Evolutionary conservation across 2,113 vertebrate species (phyloP).

Genomic region (Jacana jacana): DNA sequence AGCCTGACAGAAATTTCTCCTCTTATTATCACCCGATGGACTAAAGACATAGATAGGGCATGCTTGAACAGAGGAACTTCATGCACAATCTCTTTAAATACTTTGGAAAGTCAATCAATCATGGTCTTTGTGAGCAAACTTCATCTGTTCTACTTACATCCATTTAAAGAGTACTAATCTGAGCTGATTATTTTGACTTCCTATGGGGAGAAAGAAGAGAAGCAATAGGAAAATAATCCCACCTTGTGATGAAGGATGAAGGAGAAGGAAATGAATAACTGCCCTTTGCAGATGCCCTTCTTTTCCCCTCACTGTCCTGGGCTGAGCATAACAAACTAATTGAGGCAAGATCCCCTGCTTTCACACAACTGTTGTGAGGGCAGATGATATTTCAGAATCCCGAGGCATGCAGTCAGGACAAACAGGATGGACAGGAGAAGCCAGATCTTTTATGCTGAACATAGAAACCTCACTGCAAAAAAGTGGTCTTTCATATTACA

Average conservation of each 20-base stretch:
- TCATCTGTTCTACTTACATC: background rate
- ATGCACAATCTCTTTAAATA: background rate
- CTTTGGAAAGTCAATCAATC: background rate
- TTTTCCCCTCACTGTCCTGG: background rate
- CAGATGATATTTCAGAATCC: background rate
- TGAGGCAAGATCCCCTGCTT: background rate
- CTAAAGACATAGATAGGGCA: background rate
- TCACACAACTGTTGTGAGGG: fast-evolving
- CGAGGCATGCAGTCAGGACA: background rate
- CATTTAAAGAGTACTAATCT: background rate
- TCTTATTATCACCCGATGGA: background rate
- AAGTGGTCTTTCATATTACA: background rate
- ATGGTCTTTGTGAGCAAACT: background rate
- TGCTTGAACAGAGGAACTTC: background rate
- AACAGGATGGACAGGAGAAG: background rate
- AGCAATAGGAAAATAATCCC: background rate
- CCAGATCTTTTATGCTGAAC: background rate
- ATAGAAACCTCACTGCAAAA: background rate
- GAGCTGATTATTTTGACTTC: background rate
- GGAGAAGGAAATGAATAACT: background rate
- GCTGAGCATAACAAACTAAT: background rate
- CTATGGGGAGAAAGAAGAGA: background rate
- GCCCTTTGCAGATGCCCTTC: background rate
- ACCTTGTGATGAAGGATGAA: background rate
- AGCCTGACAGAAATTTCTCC: background rate